Conservation (phyloP, 2,113 vertebrate genomes). For the Podilymbus podiceps region DNA sequence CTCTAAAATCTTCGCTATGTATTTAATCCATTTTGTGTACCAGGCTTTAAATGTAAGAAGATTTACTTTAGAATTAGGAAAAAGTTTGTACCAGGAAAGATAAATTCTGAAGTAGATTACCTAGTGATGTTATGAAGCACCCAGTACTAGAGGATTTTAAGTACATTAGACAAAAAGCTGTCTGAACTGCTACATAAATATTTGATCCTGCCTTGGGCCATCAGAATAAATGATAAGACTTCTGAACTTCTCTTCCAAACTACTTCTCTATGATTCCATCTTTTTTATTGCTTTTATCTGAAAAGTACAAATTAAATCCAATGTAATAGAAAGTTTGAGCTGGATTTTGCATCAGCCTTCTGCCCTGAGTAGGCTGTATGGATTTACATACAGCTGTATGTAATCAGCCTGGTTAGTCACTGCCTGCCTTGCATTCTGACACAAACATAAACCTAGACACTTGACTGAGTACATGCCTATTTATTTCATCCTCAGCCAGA, state of each 20-base stretch:
- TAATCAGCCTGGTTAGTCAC: background rate
- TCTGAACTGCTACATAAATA: background rate
- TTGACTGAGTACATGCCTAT: background rate
- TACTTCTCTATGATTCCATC: background rate
- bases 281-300: background rate
- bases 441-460: background rate
- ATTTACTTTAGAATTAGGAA: background rate
- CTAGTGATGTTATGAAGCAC: background rate
- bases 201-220: background rate
- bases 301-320: background rate
- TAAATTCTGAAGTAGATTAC: background rate
- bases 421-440: background rate
- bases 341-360: background rate
- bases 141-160: background rate
- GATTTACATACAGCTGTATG: background rate
- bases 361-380: background rate
- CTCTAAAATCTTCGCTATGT: background rate
- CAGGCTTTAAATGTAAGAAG: background rate
- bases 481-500: background rate
- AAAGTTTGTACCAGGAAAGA: background rate
- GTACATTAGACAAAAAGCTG: background rate
- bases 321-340: background rate
- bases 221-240: background rate
- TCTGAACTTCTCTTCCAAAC: background rate
- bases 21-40: background rate